phyloP scores from a whole-genome alignment of 2,113 vertebrate genomes.

The Poicephalus gulielmi region DNA sequence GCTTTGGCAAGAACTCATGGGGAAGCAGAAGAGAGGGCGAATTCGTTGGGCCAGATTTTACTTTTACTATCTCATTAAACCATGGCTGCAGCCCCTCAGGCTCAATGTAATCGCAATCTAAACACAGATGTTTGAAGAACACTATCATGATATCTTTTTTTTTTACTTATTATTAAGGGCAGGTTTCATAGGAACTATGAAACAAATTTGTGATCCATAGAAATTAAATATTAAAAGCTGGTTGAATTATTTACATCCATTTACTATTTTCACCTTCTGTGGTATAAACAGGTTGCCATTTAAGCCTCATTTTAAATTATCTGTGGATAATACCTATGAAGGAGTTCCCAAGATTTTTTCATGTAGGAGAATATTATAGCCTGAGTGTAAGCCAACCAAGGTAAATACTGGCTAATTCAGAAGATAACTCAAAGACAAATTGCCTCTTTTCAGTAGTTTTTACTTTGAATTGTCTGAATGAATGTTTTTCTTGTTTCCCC shows the following conservation, averaged over 20 bases:
- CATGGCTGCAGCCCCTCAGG: background rate
- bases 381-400: background rate
- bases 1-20: background rate
- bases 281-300: conserved; percentile 2
- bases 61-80: background rate
- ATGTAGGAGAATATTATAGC: background rate
- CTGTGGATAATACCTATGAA: background rate
- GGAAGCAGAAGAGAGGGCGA: background rate
- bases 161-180: background rate
- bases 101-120: background rate
- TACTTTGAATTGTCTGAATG: background rate
- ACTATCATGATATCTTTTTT: background rate
- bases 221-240: background rate
- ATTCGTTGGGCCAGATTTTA: background rate
- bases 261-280: background rate
- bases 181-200: background rate
- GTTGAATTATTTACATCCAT: background rate
- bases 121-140: background rate
- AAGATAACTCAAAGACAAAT: background rate
- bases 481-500: background rate
- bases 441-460: background rate
- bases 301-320: background rate
- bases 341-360: background rate
- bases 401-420: background rate
- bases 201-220: background rate